phyloP scores from a whole-genome alignment of 2,797 vertebrate species.

The Chaunax sp. region DNA sequence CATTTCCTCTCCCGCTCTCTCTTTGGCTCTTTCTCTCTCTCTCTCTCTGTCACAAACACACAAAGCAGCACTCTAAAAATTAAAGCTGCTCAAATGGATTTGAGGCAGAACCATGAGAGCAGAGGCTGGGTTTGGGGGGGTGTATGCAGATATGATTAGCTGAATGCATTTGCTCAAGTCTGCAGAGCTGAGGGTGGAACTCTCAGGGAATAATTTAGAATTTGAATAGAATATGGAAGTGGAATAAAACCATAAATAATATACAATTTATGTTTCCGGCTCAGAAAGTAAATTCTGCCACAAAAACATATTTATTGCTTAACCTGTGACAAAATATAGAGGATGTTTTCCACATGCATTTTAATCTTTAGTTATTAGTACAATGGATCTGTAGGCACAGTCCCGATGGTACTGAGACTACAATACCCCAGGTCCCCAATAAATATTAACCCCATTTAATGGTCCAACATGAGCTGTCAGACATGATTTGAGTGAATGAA shows the following conservation, averaged over 20 bases:
- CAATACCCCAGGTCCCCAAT: background rate
- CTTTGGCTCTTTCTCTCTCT: background rate
- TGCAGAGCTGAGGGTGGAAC: slow-evolving; percentile 50
- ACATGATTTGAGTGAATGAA: background rate
- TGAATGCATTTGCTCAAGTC: slow-evolving; percentile 56
- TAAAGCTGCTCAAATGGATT: slow-evolving; percentile 79
- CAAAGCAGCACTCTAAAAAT: slow-evolving; percentile 67
- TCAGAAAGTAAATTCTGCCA: slow-evolving; percentile 5
- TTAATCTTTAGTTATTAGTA: slow-evolving; percentile 1
- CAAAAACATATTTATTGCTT: slow-evolving; percentile 31
- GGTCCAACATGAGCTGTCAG: background rate
- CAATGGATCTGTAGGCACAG: slow-evolving; percentile 1
- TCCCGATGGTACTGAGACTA: slow-evolving; percentile 1
- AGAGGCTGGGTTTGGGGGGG: slow-evolving; percentile 59
- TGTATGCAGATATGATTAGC: slow-evolving; percentile 68
- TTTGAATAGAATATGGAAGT: slow-evolving; percentile 17
- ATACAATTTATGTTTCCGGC: slow-evolving; percentile 32
- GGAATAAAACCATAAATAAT: slow-evolving; percentile 45
- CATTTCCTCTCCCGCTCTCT: background rate
- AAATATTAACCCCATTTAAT: slow-evolving; percentile 3
- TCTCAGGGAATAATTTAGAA: slow-evolving; percentile 45
- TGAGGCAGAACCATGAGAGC: slow-evolving; percentile 68
- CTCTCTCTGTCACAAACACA: background rate
- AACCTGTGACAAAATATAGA: slow-evolving; percentile 27
- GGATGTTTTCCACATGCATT: slow-evolving; percentile 5